Percentiles rank a stretch among this genome's conserved stretches.
Evolutionary conservation across 2,888 invertebrate genomes (phyloP).

Genomic region (Parelbella ahira): DNA sequence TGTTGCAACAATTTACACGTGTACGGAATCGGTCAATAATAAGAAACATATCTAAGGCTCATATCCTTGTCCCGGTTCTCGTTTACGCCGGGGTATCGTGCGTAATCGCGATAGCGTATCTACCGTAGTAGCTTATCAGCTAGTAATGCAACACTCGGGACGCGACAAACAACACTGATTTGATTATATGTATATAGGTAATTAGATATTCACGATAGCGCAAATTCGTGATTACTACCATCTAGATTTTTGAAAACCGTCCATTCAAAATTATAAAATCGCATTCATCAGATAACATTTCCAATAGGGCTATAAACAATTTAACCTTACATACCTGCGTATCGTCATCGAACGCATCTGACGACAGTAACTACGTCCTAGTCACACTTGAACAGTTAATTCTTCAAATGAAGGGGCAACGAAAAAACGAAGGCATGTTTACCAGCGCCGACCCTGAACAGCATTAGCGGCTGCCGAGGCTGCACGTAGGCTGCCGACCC

Average conservation of each 20-base stretch:
- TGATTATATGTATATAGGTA: slow-evolving; percentile 32
- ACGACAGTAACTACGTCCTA: too few relatives aligned
- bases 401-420: slow-evolving; percentile 28
- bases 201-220: slow-evolving; percentile 6
- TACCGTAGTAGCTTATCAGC: slow-evolving; percentile 62
- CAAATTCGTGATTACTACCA: background rate
- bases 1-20: slow-evolving; percentile 67
- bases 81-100: slow-evolving; percentile 57
- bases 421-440: slow-evolving; percentile 33
- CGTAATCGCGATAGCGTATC: slow-evolving; percentile 71
- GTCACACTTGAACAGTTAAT: slow-evolving; percentile 9
- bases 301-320: too few relatives aligned
- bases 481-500: slow-evolving; percentile 55
- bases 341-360: too few relatives aligned
- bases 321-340: too few relatives aligned
- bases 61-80: slow-evolving; percentile 76
- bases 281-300: too few relatives aligned
- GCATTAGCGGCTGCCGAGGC: slow-evolving; percentile 64
- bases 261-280: background rate
- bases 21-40: slow-evolving; percentile 63
- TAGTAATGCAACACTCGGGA: slow-evolving; percentile 53
- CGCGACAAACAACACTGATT: slow-evolving; percentile 50
- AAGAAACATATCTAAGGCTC: slow-evolving; percentile 53
- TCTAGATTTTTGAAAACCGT: too few relatives aligned
- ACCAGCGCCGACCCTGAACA: slow-evolving; percentile 53